These are phyloP conservation scores for Cecidostiba fungosa DNA, from an alignment of 2,888 invertebrate genomes.

Conservation along the genomic window DNA sequence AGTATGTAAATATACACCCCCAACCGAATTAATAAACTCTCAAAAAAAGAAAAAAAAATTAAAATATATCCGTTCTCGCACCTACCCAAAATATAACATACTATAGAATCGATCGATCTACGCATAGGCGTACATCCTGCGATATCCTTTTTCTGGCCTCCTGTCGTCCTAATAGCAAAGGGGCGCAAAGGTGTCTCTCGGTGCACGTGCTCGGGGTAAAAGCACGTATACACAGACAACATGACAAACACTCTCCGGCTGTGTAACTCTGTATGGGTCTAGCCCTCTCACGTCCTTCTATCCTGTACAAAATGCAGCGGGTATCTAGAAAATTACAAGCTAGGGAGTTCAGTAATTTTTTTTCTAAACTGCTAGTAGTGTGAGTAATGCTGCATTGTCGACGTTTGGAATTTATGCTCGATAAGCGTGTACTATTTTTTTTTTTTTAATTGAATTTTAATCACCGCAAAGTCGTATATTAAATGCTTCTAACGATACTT, in stretches of 20 bases:
- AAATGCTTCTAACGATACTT: too few species aligned
- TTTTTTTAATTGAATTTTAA: background rate
- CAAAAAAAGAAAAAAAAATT: background rate
- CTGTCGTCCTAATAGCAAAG: conserved; percentile 48
- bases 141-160: background rate
- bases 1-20: too few species aligned
- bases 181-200: conserved; percentile 44
- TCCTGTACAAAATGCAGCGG: conserved; percentile 14
- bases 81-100: background rate
- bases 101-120: background rate
- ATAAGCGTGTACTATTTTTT: background rate
- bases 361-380: background rate
- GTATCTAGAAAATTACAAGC: conserved; percentile 17
- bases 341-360: background rate
- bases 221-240: background rate
- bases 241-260: background rate
- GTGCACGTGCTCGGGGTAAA: conserved; percentile 33
- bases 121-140: background rate
- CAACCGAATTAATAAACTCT: too few species aligned
- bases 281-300: background rate
- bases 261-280: background rate
- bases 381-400: background rate
- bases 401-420: background rate
- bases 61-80: background rate
- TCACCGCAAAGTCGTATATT: too few species aligned